Conservation (phyloP, 2,888 invertebrate genomes). For the Mactromeris polynyma region DNA sequence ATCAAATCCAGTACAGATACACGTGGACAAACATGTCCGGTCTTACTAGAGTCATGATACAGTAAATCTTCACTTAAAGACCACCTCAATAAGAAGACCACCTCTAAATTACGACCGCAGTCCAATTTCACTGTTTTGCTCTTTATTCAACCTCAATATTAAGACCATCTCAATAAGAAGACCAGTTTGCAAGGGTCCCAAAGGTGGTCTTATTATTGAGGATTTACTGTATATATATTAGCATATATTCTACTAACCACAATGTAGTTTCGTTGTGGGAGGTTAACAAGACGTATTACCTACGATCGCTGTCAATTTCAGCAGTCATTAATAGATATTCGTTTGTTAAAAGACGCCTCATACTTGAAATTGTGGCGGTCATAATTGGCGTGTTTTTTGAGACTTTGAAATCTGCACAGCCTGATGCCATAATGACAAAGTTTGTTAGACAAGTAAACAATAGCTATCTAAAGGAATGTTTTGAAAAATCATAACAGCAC, state of each 20-base stretch:
- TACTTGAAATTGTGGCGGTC: background rate
- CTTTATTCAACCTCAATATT: too few species aligned
- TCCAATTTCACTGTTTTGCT: too few species aligned
- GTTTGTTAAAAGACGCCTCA: background rate
- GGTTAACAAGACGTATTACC: background rate
- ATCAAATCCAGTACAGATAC: background rate
- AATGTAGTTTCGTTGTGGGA: background rate
- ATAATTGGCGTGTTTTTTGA: background rate
- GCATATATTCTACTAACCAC: background rate
- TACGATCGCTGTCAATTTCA: background rate
- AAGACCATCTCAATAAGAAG: too few species aligned
- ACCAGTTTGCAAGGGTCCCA: too few species aligned
- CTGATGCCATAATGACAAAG: background rate
- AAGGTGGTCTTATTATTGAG: too few species aligned
- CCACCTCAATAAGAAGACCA: too few species aligned
- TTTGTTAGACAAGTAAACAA: background rate
- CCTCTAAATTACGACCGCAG: too few species aligned
- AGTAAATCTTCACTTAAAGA: background rate
- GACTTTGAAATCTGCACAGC: background rate
- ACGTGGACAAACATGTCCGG: background rate
- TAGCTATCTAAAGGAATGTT: background rate
- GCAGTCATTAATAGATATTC: background rate
- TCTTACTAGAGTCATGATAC: background rate
- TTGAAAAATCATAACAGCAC: background rate
- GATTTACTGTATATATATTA: too few species aligned